Base-by-base conservation (phyloP, 2,888 invertebrate species). In the Chrysotoxum bicinctum region DNA sequence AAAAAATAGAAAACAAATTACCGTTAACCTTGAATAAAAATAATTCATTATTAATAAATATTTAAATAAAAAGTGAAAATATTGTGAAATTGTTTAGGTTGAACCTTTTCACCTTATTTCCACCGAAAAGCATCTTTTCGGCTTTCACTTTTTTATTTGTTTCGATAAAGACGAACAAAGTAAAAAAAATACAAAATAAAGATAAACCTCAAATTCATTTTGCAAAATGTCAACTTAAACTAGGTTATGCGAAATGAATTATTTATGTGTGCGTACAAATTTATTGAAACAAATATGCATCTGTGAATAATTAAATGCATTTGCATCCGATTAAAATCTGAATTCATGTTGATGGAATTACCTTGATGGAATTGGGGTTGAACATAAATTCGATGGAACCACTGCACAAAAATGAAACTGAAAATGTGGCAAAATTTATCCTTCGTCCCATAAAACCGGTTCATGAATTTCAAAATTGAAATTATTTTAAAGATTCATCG, bases 61-160 rank as follows among this genome's bases (percentile, higher is more conserved):
- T 30, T 16, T 16, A 56, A 32, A 56, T 35, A 35, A 56, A 56
- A 56, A 56, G 56, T 56, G 56, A 56, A 56, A 56, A 56, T 56
- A 16, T 56, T 10, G n/a, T 19, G n/a, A n/a, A n/a, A n/a, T n/a
- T n/a, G n/a, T n/a, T n/a, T n/a, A n/a, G n/a, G n/a, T n/a, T n/a
- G n/a, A n/a, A n/a, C n/a, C n/a, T n/a, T n/a, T n/a, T n/a, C n/a
- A n/a, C n/a, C n/a, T n/a, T n/a, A n/a, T n/a, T n/a, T n/a, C n/a
- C n/a, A n/a, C n/a, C n/a, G n/a, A 52, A 52, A 30, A 52, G 2
- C 10, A 52, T 48, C 52, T 30, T 52, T 7, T 56, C 3, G 7
- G 19, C 56, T 56, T 56, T 56, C 56, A 19, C 56, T 56, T 35
- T 35, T 30, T 12, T 35, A 1, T 54, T 32, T 56, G 30, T 19